Evolutionary conservation across 1,140 invertebrate species (phyloP).

Genomic region (Aethina tumida): DNA sequence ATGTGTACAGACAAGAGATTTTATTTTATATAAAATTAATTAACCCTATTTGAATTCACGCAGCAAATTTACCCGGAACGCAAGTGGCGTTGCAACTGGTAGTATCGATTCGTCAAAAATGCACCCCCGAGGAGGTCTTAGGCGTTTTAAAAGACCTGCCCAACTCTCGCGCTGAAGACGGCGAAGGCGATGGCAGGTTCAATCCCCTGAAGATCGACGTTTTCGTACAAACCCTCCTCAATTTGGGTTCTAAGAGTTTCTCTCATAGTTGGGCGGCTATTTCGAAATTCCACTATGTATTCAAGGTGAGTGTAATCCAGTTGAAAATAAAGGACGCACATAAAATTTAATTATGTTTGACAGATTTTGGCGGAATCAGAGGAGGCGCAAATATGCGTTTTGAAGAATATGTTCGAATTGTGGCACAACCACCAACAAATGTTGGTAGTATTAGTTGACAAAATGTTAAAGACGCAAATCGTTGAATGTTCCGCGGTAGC

Average conservation of each 20-base stretch:
- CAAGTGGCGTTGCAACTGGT: slow-evolving; percentile 76
- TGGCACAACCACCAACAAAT: slow-evolving; percentile 96
- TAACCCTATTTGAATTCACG: slow-evolving; percentile 25
- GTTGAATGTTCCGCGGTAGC: slow-evolving; percentile 94
- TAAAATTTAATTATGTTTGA: slow-evolving; percentile 18
- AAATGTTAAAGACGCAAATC: slow-evolving; percentile 94
- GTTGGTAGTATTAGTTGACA: slow-evolving; percentile 92
- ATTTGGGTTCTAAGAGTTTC: slow-evolving; percentile 92
- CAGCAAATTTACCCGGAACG: slow-evolving; percentile 72
- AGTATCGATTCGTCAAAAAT: slow-evolving; percentile 76
- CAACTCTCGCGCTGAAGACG: slow-evolving; percentile 56
- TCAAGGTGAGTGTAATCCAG: slow-evolving; percentile 54
- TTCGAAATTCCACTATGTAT: slow-evolving; percentile 90
- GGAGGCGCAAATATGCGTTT: slow-evolving; percentile 90
- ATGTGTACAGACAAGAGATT: no score
- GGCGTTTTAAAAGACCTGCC: slow-evolving; percentile 79
- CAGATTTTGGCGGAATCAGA: slow-evolving; percentile 82
- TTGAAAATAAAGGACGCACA: neutral
- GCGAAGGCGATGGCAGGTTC: slow-evolving; percentile 55
- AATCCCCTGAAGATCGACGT: slow-evolving; percentile 94
- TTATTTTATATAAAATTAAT: neutral
- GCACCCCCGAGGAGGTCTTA: slow-evolving; percentile 83
- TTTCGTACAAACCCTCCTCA: slow-evolving; percentile 89
- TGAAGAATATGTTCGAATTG: slow-evolving; percentile 87
- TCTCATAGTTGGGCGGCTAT: slow-evolving; percentile 97